These are phyloP conservation scores for Pterophyllum scalare DNA, from an alignment of 2,113 vertebrate species.

Conservation along the genomic window DNA sequence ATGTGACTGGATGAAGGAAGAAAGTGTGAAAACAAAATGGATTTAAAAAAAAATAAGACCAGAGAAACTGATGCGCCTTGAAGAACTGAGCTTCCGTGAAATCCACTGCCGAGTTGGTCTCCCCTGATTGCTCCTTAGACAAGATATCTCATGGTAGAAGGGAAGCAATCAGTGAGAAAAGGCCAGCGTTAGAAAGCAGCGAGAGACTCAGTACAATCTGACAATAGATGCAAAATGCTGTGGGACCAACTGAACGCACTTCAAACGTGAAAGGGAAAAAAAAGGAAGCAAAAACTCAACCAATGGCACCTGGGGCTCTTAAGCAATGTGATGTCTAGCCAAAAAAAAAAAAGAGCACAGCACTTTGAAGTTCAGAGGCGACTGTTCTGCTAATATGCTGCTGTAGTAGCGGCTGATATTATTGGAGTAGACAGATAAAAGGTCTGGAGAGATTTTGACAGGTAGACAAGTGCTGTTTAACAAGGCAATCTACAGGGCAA, in stretches of 20 bases:
- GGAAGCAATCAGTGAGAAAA: constrained; percentile 43
- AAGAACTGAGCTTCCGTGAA: constrained; percentile 36
- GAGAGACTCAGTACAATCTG: constrained; percentile 39
- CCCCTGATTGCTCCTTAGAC: constrained; percentile 44
- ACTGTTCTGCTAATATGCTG: constrained; percentile 51
- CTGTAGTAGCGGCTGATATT: constrained; percentile 43
- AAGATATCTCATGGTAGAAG: constrained; percentile 17
- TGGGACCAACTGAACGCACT: constrained; percentile 52
- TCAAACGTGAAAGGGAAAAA: constrained; percentile 23
- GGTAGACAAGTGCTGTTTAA: constrained; percentile 71
- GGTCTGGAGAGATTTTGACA: constrained; percentile 61
- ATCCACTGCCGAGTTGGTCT: constrained; percentile 29
- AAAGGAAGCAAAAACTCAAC: constrained; percentile 14
- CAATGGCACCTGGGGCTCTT: constrained; percentile 36
- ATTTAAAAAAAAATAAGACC: constrained; percentile 7
- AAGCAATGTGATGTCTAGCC: constrained; percentile 19
- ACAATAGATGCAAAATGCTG: constrained; percentile 58
- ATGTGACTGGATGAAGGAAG: constrained; percentile 37
- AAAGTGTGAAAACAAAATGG: constrained; percentile 42
- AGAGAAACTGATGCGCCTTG: constrained; percentile 19
- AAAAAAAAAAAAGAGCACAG: constrained; percentile 14
- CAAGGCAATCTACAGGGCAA: constrained; percentile 65
- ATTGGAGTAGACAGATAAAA: constrained; percentile 59
- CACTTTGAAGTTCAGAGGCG: constrained; percentile 59
- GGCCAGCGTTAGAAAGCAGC: constrained; percentile 25